A percentile compares a stretch with the other conserved stretches of the same genome.
These are phyloP conservation scores for Syngnathus acus DNA, from an alignment of 2,797 vertebrate genomes.

Conservation along the genomic window DNA sequence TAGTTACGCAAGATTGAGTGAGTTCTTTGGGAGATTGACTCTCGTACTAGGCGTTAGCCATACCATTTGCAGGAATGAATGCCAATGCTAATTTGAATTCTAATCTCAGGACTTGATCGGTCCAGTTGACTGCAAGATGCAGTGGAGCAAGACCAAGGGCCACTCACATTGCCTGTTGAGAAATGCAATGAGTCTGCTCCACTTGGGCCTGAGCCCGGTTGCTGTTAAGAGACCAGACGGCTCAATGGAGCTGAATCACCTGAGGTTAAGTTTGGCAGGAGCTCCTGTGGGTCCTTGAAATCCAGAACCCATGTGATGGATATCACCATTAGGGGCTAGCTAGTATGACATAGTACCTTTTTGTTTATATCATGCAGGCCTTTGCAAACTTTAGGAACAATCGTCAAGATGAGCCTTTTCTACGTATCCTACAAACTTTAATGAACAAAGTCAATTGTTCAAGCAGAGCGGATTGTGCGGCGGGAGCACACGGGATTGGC, in stretches of 20 bases:
- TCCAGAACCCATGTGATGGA: background rate
- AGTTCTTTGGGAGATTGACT: slow-evolving; percentile 11
- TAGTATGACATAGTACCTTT: no score
- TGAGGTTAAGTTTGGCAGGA: slow-evolving; percentile 7
- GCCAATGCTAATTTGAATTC: background rate
- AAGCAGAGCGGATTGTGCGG: background rate
- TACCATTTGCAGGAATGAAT: slow-evolving; percentile 4
- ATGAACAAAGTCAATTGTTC: background rate
- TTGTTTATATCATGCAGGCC: slow-evolving; percentile 7
- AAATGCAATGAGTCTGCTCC: slow-evolving; percentile 55
- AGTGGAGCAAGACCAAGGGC: slow-evolving; percentile 21
- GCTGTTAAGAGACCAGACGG: slow-evolving; percentile 19
- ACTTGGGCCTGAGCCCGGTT: slow-evolving; percentile 34
- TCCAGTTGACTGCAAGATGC: background rate
- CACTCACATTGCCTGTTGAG: slow-evolving; percentile 42
- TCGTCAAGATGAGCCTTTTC: background rate
- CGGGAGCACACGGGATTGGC: background rate
- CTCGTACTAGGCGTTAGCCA: slow-evolving; percentile 6
- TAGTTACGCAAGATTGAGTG: slow-evolving; percentile 28
- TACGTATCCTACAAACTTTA: background rate
- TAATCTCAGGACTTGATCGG: background rate
- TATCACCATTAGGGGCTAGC: slow-evolving; percentile 36
- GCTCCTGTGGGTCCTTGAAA: slow-evolving; percentile 8
- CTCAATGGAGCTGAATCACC: slow-evolving; percentile 8
- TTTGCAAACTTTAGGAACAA: slow-evolving; percentile 14